Evolutionary conservation across 2,113 vertebrate genomes (phyloP).

Genomic region (Sebastes fasciatus): DNA sequence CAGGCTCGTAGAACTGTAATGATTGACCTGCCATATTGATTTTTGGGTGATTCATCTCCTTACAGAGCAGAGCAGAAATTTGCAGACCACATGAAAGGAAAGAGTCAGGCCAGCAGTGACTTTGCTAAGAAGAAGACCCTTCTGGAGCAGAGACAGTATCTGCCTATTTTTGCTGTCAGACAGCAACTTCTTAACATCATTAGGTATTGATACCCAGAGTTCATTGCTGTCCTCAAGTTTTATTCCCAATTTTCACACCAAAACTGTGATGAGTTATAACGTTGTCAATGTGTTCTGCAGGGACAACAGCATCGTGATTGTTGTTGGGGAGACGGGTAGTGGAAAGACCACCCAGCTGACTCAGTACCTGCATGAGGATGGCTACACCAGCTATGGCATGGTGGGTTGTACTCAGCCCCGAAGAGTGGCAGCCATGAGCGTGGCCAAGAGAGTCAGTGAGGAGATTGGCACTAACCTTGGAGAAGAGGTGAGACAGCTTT

Average conservation of each 20-base stretch:
- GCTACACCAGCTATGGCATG: conserved; percentile 98
- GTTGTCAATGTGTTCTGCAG: conserved; percentile 71
- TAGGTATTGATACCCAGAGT: conserved; percentile 81
- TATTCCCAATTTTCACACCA: neutral
- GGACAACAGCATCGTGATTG: conserved; percentile 99
- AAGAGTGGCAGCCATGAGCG: conserved; percentile 97
- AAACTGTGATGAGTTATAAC: neutral
- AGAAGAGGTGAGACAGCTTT: conserved; percentile 89
- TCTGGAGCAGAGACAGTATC: conserved; percentile 95
- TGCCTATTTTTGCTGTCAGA: conserved; percentile 97
- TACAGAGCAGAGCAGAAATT: conserved; percentile 96
- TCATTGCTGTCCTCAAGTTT: neutral
- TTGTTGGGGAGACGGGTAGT: conserved; percentile 97
- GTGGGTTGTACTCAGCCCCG: conserved; percentile 98
- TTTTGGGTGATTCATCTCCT: neutral
- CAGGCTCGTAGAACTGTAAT: neutral
- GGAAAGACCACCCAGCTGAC: conserved; percentile 99
- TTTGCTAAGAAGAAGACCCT: conserved; percentile 97
- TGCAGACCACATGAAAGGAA: conserved; percentile 98
- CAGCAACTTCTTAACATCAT: conserved; percentile 97
- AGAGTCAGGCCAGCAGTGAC: conserved; percentile 94
- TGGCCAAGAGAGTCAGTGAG: conserved; percentile 98
- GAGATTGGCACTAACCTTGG: conserved; percentile 94
- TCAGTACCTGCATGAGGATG: conserved; percentile 96
- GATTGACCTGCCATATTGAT: neutral